Conservation (phyloP, 2,888 invertebrate species). For the Amiota communis region DNA sequence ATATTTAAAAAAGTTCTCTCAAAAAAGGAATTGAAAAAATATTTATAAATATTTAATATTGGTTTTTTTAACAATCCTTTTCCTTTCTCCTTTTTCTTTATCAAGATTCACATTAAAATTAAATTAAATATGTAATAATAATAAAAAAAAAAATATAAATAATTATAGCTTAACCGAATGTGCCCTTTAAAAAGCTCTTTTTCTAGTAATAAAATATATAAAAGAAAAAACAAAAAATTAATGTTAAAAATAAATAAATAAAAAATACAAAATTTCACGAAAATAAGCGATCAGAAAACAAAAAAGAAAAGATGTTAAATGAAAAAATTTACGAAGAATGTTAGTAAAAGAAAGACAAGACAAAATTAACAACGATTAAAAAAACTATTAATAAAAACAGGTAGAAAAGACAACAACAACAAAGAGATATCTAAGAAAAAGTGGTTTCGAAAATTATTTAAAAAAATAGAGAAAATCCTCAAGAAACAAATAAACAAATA, state of each 20-base stretch:
- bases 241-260: slow-evolving; percentile 37
- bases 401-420: slow-evolving; percentile 40
- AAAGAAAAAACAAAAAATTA: slow-evolving; percentile 15
- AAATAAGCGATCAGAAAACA: slow-evolving; percentile 18
- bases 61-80: slow-evolving; percentile 24
- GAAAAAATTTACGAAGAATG: slow-evolving; percentile 33
- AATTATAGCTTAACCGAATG: slow-evolving; percentile 74
- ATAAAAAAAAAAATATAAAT: slow-evolving; percentile 41
- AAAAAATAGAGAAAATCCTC: slow-evolving; percentile 27
- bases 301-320: slow-evolving; percentile 45
- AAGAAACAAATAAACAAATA: slow-evolving; percentile 13
- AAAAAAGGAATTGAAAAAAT: slow-evolving; percentile 56
- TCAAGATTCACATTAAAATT: slow-evolving; percentile 38
- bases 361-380: slow-evolving; percentile 48
- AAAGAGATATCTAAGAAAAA: slow-evolving; percentile 48
- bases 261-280: slow-evolving; percentile 32
- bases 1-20: slow-evolving; percentile 5
- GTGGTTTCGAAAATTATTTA: slow-evolving; percentile 61
- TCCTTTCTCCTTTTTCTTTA: slow-evolving; percentile 1
- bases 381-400: slow-evolving; percentile 36
- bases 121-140: slow-evolving; percentile 35
- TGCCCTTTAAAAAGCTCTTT: slow-evolving; percentile 74
- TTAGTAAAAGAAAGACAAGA: slow-evolving; percentile 50
- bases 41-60: background rate
- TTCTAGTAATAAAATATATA: slow-evolving; percentile 66